Evolutionary conservation across 2,113 vertebrate genomes (phyloP), one percentile per base, ranked within the genome.

Genomic region (Columbina picui): DNA sequence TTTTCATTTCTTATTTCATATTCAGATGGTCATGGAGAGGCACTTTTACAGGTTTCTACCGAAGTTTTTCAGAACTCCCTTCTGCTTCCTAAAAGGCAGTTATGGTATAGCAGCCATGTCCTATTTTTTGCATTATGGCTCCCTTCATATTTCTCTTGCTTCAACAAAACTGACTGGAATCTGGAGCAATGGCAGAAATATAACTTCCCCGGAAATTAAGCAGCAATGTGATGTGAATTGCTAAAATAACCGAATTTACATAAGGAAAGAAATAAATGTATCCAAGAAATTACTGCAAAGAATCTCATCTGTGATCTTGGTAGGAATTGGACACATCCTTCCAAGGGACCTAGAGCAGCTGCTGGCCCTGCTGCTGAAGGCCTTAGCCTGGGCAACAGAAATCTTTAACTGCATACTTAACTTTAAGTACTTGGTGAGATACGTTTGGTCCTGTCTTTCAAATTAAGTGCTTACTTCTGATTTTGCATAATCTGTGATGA

Each of bases 1-100:
- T 94, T 95, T 76, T 85, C 21, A 17, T 32, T 78, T 94, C 94
- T 76, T 77, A 47, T 83, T 87, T 90, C 36, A 26, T 57, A 69
- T 64, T 95, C 70, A 84, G 64, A 39, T 75, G 23, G 30, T 59
- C 71, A 30, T 10, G 16, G 43, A 85, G 49, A 38, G 32, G 2
- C 1, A 14, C n/a, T 92, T 70, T 67, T 92, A 27, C 27, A 39
- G 52, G 47, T 57, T 77, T 6, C 34, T 52, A 30, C 45, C 34
- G 18, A 64, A 59, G 39, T 74, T 57, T 87, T 83, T 74, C 55
- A 78, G 43, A 49, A 84, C 13, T 84, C 43, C 39, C n/a, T 41
- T 67, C 53, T 57, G 63, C 17, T 93, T 84, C 34, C 22, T 59
- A 22, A 59, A 83, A 78, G 36, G 20, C 20, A 77, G 53, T 36